phyloP scores from a whole-genome alignment of 2,888 invertebrate species.

The Nematopogon swammerdamellus region DNA sequence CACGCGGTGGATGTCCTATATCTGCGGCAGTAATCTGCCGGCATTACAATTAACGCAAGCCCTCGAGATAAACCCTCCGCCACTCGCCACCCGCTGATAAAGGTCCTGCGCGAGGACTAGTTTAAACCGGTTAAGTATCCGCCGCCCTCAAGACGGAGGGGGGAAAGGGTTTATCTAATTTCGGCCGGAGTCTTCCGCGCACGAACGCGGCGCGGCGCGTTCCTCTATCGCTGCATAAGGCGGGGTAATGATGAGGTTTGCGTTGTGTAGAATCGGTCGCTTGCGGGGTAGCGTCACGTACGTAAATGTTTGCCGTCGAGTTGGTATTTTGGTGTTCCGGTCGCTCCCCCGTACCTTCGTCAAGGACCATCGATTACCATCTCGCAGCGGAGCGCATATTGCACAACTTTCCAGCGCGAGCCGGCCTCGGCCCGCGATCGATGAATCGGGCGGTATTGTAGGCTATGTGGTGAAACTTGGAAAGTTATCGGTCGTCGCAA shows the following conservation, averaged over 20 bases:
- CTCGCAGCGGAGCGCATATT: slow-evolving; percentile 37
- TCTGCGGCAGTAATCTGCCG: slow-evolving; percentile 40
- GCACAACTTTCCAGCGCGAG: slow-evolving; percentile 27
- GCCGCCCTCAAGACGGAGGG: slow-evolving; percentile 23
- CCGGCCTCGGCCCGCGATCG: background rate
- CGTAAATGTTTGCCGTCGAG: slow-evolving; percentile 34
- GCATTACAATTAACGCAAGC: slow-evolving; percentile 53
- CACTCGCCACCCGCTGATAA: slow-evolving; percentile 52
- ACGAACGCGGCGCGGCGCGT: slow-evolving; percentile 1
- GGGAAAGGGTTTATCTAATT: slow-evolving; percentile 48
- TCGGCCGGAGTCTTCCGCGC: slow-evolving; percentile 22
- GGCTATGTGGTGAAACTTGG: background rate
- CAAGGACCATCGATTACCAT: slow-evolving; percentile 45
- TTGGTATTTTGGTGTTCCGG: slow-evolving; percentile 22
- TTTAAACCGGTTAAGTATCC: slow-evolving; percentile 52
- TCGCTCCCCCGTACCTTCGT: slow-evolving; percentile 27
- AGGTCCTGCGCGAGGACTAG: slow-evolving; percentile 40
- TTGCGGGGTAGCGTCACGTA: slow-evolving; percentile 32
- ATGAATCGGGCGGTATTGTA: background rate
- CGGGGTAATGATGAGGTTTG: background rate
- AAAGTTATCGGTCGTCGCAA: no score
- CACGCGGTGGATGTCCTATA: slow-evolving; percentile 26
- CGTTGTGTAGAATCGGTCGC: slow-evolving; percentile 9
- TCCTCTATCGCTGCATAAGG: no score
- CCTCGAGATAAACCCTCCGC: slow-evolving; percentile 43